Base-by-base conservation (phyloP, 2,888 invertebrate genomes). In the Hyalella azteca region DNA sequence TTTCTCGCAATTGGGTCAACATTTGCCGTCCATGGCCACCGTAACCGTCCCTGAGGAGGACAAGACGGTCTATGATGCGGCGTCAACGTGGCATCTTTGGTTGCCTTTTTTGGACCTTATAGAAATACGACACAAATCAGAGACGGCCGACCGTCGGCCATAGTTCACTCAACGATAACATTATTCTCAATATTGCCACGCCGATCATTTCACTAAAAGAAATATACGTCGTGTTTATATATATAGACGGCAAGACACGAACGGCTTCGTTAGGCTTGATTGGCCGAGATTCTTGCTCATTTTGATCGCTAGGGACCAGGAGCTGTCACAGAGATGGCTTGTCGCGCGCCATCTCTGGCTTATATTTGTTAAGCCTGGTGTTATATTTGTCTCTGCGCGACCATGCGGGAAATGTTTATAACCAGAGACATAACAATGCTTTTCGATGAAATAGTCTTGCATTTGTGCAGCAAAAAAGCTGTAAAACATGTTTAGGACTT, bases 131-230 rank as follows among this genome's bases (percentile, higher is more conserved):
- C n/a, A n/a, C n/a, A n/a, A n/a, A n/a, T n/a, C n/a, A n/a, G n/a
- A n/a, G n/a, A n/a, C n/a, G n/a, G n/a, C n/a, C n/a, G n/a, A n/a
- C n/a, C n/a, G n/a, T n/a, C n/a, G n/a, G n/a, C n/a, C n/a, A n/a
- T n/a, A n/a, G n/a, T n/a, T n/a, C n/a, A n/a, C n/a, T n/a, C n/a
- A n/a, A n/a, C n/a, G n/a, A n/a, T n/a, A n/a, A n/a, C n/a, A n/a
- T n/a, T n/a, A n/a, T n/a, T n/a, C n/a, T n/a, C n/a, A n/a, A n/a
- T n/a, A n/a, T n/a, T n/a, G n/a, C n/a, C n/a, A n/a, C n/a, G n/a
- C n/a, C 15, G 36, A 66, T 66, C 66, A 66, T 66, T 66, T 66
- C 66, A 66, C 66, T 36, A 66, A 66, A 36, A 36, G 66, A 66
- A 36, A 66, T 66, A 66, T 11, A 15, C 13, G 66, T 66, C 66